phyloP scores from a whole-genome alignment of 64 coral and sea anemone genomes.

The Trachythela sp. region DNA sequence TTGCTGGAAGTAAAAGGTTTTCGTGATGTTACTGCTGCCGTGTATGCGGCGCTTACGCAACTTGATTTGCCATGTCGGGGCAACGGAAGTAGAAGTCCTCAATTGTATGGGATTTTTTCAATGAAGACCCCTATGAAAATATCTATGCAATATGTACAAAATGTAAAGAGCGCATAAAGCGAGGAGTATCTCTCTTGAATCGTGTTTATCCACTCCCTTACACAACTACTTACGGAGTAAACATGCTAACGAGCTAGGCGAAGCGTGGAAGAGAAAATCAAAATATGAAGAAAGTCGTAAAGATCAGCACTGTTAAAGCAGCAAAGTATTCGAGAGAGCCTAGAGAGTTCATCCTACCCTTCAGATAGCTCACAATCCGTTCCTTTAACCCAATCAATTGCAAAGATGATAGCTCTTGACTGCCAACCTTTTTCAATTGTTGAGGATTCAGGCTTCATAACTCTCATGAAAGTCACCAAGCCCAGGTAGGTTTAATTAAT shows the following conservation, averaged over 20 bases:
- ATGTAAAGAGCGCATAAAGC: neutral
- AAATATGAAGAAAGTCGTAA: neutral
- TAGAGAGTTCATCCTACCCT: neutral
- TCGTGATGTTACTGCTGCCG: neutral
- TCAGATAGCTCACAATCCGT: neutral
- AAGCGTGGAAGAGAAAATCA: neutral
- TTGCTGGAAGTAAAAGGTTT: too few species aligned
- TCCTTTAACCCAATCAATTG: neutral
- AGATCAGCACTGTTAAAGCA: neutral
- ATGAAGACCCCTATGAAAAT: neutral
- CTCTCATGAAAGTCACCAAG: neutral
- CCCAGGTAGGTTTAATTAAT: neutral
- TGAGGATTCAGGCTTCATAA: neutral
- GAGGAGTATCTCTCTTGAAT: neutral
- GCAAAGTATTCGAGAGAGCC: neutral
- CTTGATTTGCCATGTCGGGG: neutral
- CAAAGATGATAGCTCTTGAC: neutral
- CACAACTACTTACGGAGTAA: neutral
- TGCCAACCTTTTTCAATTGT: neutral
- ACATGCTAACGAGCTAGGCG: neutral
- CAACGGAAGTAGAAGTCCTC: neutral
- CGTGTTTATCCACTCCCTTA: neutral
- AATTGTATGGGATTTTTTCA: conserved; percentile 3
- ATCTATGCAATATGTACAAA: neutral
- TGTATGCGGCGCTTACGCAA: too few species aligned